Base-by-base conservation (phyloP, 2,888 invertebrate species). In the Blera fallax region DNA sequence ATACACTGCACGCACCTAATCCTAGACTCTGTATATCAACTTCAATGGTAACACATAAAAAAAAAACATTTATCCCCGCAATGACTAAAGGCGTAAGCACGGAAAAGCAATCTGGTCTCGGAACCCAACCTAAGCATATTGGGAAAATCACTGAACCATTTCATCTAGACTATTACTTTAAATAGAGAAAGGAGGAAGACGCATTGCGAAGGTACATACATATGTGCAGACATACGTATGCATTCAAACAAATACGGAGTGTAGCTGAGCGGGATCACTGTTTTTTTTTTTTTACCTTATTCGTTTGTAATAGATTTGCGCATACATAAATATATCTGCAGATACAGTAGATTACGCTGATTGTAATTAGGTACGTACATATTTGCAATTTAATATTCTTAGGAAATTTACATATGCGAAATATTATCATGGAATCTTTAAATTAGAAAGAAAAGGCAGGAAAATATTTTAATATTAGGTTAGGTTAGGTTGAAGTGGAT, bases 141-240 rank as follows among this genome's bases (percentile, higher is more conserved):
- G 72, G 65, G 73, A 80, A 60, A 73, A 65, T 67, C 73, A 67
- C 65, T 73, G 80, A 80, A 73, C 73, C 73, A 80, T 73, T 80
- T 70, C 27, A 70, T 40, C 29, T 65, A 60, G 56, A 64, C 64
- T 34, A 56, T 69, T 69, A 62, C 65, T 72, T 50, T 10, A 43
- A 80, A 80, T 73, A 34, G 80, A 67, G 80, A 80, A 80, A 80
- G 80, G 80, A 80, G 73, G 80, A 73, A 80, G 80, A 73, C 73
- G 14, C 37, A 60, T 24, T 18, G 52, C 37, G 24, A 21, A 62
- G 27, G 2, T 5, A 29, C 64, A n/a, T n/a, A n/a, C n/a, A n/a
- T n/a, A n/a, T n/a, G n/a, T n/a, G n/a, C n/a, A n/a, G n/a, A n/a
- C n/a, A n/a, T n/a, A n/a, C n/a, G n/a, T n/a, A n/a, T n/a, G n/a